Base-by-base conservation (phyloP, 92 coral and sea anemone genomes). In the Epizoanthus rinbou region DNA sequence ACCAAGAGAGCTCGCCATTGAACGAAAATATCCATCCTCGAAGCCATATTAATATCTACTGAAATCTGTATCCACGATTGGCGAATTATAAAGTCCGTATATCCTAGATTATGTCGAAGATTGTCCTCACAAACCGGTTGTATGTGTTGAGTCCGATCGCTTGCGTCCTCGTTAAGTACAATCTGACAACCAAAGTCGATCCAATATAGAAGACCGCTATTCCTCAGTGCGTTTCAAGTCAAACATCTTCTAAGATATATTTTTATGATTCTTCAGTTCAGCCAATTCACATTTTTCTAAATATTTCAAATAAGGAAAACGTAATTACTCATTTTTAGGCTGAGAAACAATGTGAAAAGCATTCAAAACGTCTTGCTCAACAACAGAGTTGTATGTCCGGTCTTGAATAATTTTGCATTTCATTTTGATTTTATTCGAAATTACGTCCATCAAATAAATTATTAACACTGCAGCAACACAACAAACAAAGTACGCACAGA, bases 391-490 rank as follows among this genome's bases (percentile, higher is more conserved):
- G 79, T 79, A 79, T 54, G 66, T 65, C 64, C 53, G n/a, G 24
- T 69, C 70, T 56, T 88, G 91, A 85, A 88, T 88, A 84, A 68
- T 84, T 88, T 88, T 88, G 85, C 91, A 88, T 88, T 74, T 88
- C 83, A 88, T 85, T 85, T 88, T 72, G 14, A 73, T 57, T 78
- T 85, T 5, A 21, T 59, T 76, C 50, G 70, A 78, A 60, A 78
- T 47, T 63, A 62, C 59, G 28, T 60, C 64, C 35, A 43, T 37
- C 72, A 62, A 78, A 78, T 78, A 13, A 78, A 78, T 78, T 78
- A 78, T 78, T 78, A 78, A 78, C 41, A 41, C 57, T 63, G 24
- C 18, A 50, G 43, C 71, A 11, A 21, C 62, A 62, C 60, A 62
- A 78, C 64, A 18, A 62, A 78, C 64, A 18, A 4, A 25, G 39